phyloP scores from a whole-genome alignment of 2,797 vertebrate genomes.

The Chanos chanos region DNA sequence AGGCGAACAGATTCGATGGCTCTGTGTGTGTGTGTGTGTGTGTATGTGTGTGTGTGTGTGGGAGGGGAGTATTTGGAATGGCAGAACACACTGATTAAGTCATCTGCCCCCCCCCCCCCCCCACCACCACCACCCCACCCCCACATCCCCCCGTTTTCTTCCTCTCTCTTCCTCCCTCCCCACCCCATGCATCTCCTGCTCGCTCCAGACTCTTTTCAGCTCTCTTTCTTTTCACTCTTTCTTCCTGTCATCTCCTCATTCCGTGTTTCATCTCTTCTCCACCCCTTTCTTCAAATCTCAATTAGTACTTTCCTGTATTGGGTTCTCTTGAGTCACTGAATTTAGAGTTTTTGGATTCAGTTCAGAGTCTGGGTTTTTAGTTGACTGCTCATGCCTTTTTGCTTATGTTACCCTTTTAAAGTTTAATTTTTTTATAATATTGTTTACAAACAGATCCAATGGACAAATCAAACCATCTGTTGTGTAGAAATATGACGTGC shows the following conservation, averaged over 20 bases:
- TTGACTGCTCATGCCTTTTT: conserved; percentile 9
- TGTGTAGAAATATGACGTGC: too few relatives aligned
- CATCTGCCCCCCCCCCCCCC: conserved; percentile 46
- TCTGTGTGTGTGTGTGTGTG: conserved; percentile 27
- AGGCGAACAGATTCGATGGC: conserved; percentile 42
- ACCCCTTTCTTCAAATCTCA: neutral
- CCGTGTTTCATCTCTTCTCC: conserved; percentile 17
- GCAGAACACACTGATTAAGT: conserved; percentile 57
- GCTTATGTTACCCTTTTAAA: too few relatives aligned
- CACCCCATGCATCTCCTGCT: conserved; percentile 35
- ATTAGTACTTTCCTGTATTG: neutral
- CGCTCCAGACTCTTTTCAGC: conserved; percentile 10
- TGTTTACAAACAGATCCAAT: too few relatives aligned
- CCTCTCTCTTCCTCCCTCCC: conserved; percentile 27
- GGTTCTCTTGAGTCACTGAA: too few relatives aligned
- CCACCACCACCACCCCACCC: conserved; percentile 27
- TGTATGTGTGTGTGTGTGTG: conserved; percentile 25
- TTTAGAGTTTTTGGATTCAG: too few relatives aligned
- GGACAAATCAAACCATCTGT: too few relatives aligned
- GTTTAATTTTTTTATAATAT: too few relatives aligned
- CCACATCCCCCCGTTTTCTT: conserved; percentile 42
- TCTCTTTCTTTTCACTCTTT: conserved; percentile 27
- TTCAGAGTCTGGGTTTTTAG: too few relatives aligned
- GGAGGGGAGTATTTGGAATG: conserved; percentile 46
- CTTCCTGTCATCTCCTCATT: conserved; percentile 22